Evolutionary conservation across 1,140 invertebrate species (phyloP), one percentile per base, ranked within the genome.

Genomic region (Drosophila willistoni): DNA sequence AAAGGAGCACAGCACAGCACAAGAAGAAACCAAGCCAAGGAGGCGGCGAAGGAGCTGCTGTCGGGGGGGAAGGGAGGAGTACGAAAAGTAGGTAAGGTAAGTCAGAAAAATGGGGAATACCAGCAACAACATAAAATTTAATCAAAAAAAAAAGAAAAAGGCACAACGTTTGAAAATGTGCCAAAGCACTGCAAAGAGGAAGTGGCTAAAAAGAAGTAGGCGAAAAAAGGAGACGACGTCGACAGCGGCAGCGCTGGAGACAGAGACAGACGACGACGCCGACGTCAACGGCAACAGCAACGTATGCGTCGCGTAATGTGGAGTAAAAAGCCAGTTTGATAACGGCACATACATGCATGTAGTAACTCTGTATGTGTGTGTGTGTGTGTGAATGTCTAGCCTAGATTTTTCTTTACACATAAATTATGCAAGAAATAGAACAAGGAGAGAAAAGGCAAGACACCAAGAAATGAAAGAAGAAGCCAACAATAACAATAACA

Each of bases 391-490:
- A 71, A 55, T 75, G 68, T 87, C 74, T 78, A 87, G 85, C 84
- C 83, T 79, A 87, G 84, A 77, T 87, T 89, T 82, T 51, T 51
- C 44, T 51, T 51, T 77, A 79, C 57, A 89, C 84, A 87, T 87
- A 87, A 87, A 87, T 87, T 87, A 87, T 87, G 84, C 84, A 87
- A 87, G 83, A 71, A 84, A 76, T 81, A 67, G 72, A 83, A 66
- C 47, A 59, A 51, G 64, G 65, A 78, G 65, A 78, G 70, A 66
- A 60, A 66, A 70, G 64, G 57, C 62, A 56, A 75, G 47, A 63
- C 71, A 34, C 36, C 51, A 74, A 74, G 76, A 42, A 71, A 64
- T 61, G 60, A 33, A 12, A 68, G 60, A 63, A 79, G 54, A 70
- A 84, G 76, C 34, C 34, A 36, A 36, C 34, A 36, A 10, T 12